Base-by-base conservation (phyloP, 1,140 invertebrate species). In the Wiebesia pumilae region DNA sequence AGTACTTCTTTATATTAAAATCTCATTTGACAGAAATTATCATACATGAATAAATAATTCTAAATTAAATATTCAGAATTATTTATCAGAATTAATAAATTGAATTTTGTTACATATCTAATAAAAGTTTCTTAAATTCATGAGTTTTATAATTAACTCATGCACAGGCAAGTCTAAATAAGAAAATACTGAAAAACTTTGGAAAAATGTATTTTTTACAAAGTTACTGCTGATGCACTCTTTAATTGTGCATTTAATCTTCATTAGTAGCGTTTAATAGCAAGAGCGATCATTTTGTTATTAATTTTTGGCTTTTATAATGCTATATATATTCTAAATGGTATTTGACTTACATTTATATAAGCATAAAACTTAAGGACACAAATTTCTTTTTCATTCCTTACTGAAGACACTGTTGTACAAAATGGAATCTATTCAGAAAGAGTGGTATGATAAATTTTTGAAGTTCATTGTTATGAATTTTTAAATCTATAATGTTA, bases 401-500 rank as follows among this genome's bases (percentile, higher is more conserved):
- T 47, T 47, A 47, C 6, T 47, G 6, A 47, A 47, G 14, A 7
- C 43, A 47, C 14, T 47, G 14, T 14, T 47, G 14, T 47, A 47
- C 6, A 47, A 47, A 47, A 47, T 47, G 6, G 43, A 47, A 47
- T 7, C 43, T 47, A 7, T 47, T 54, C 19, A 54, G 7, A 43
- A 35, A 51, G 83, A 78, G 73, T 38, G 40, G 58, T 84, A 85
- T 51, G 84, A 77, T 85, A 77, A 80, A 85, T 77, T 80, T 84
- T 85, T 65, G 43, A 80, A 80, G 33, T 79, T 79, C 27, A 33
- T 85, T 85, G 62, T 80, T 85, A n/a, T 80, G 7, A 85, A 69
- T 69, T 67, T 24, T 80, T 85, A 27, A 71, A 78, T 47, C 12
- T 3, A 54, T 54, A 54, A 47, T 7, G 12, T 7, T 21, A 9